phyloP scores from a whole-genome alignment of 2,113 vertebrate genomes.

The Vulpes vulpes region DNA sequence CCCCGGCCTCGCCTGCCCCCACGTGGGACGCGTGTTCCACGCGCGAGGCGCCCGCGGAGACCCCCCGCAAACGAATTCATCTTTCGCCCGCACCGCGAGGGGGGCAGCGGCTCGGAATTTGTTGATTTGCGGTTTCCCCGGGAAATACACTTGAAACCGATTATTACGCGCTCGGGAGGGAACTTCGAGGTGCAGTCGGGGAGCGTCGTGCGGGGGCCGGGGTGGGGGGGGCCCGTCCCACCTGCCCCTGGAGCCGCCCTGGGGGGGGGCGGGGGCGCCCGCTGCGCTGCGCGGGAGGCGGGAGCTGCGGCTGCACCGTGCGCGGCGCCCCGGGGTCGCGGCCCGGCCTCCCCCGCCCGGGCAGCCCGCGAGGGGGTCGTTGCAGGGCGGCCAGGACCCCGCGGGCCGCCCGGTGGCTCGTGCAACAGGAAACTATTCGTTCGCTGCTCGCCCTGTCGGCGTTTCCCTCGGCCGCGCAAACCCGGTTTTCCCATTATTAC shows the following conservation, averaged over 20 bases:
- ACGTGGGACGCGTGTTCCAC: too few relatives aligned
- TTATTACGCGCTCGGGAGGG: neutral
- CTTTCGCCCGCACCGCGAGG: neutral
- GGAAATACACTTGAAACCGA: slow-evolving; percentile 7
- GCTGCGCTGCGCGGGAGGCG: neutral
- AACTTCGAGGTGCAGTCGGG: neutral
- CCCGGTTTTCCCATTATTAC: slow-evolving; percentile 74
- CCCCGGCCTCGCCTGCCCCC: neutral
- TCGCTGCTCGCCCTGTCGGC: slow-evolving; percentile 40
- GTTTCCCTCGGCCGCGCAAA: slow-evolving; percentile 70
- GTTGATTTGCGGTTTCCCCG: slow-evolving; percentile 56
- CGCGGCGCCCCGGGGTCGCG: neutral
- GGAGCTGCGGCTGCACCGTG: neutral
- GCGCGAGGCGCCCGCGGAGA: neutral
- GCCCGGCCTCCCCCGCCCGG: too few relatives aligned
- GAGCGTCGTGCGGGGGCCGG: too few relatives aligned
- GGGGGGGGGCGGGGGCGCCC: too few relatives aligned
- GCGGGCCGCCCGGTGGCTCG: slow-evolving; percentile 28
- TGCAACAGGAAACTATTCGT: slow-evolving; percentile 65
- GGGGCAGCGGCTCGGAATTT: slow-evolving; percentile 22
- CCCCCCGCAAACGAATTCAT: slow-evolving; percentile 75
- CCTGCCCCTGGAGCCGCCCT: too few relatives aligned
- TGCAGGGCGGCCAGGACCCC: slow-evolving; percentile 44
- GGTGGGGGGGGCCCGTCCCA: too few relatives aligned
- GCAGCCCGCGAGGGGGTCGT: slow-evolving; percentile 53